These are phyloP conservation scores for Synanthedon andrenaeformis DNA, from an alignment of 2,888 invertebrate genomes.

Conservation along the genomic window DNA sequence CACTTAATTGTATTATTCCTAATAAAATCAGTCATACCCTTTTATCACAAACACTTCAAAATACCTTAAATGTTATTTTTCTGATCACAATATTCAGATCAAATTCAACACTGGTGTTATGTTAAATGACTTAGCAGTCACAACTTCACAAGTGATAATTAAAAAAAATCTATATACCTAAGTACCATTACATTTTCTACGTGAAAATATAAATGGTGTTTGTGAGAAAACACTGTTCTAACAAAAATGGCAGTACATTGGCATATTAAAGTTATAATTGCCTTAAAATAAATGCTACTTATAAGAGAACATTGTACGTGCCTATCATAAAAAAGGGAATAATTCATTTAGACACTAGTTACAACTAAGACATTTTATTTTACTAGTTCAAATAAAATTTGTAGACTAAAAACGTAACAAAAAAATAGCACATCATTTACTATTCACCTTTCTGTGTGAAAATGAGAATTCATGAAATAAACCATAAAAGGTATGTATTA, in stretches of 20 bases:
- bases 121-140: too few species aligned
- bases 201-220: background rate
- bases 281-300: too few species aligned
- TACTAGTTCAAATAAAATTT: background rate
- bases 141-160: too few species aligned
- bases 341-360: too few species aligned
- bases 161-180: too few species aligned
- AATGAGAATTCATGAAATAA: too few species aligned
- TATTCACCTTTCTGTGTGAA: too few species aligned
- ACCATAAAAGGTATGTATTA: too few species aligned
- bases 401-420: background rate
- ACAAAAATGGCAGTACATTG: background rate
- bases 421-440: background rate
- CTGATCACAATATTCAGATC: background rate
- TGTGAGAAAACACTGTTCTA: background rate
- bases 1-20: slow-evolving; percentile 23
- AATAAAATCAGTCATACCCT: slow-evolving; percentile 46
- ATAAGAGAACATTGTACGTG: too few species aligned
- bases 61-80: background rate
- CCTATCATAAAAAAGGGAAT: too few species aligned
- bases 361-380: background rate
- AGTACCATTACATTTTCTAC: too few species aligned
- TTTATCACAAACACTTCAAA: slow-evolving; percentile 38
- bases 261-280: background rate
- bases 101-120: too few species aligned